Conservation (phyloP, 1,140 invertebrate species). For the Rhyacophila brunnea region DNA sequence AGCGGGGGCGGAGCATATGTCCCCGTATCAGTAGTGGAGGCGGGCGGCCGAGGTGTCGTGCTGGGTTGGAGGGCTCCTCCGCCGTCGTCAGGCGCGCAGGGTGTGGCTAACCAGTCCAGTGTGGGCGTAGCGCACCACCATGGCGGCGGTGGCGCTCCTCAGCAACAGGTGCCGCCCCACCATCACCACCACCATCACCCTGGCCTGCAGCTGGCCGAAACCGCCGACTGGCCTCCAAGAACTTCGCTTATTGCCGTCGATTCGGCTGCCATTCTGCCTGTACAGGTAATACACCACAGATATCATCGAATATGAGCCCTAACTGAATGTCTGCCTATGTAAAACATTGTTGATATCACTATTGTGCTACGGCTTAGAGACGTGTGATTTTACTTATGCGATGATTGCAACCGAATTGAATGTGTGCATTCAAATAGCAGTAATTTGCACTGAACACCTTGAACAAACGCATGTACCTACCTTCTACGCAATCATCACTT, state of each 20-base stretch:
- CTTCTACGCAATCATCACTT: no score
- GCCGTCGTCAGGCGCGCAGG: conserved; percentile 33
- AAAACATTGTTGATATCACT: no score
- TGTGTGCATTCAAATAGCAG: no score
- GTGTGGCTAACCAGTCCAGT: conserved; percentile 38
- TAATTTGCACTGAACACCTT: no score
- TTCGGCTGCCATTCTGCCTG: conserved; percentile 31
- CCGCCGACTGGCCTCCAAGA: conserved; percentile 27
- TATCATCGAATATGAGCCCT: no score
- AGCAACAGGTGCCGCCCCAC: conserved; percentile 39
- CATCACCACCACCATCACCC: conserved; percentile 18
- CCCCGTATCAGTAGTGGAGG: conserved; percentile 31
- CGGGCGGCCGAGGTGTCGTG: conserved; percentile 38
- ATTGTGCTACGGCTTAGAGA: no score
- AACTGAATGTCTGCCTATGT: no score
- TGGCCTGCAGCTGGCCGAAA: conserved; percentile 14
- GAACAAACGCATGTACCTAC: no score
- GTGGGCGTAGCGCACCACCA: conserved; percentile 37
- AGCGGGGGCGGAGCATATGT: conserved; percentile 38
- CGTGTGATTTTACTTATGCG: no score
- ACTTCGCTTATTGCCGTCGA: conserved; percentile 31
- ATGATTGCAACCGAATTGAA: no score
- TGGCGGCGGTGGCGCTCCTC: conserved; percentile 43
- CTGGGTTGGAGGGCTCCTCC: conserved; percentile 51
- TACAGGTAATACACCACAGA: conserved; percentile 28